Evolutionary conservation across 2,888 invertebrate genomes (phyloP).

Genomic region (Chrysolina americana): DNA sequence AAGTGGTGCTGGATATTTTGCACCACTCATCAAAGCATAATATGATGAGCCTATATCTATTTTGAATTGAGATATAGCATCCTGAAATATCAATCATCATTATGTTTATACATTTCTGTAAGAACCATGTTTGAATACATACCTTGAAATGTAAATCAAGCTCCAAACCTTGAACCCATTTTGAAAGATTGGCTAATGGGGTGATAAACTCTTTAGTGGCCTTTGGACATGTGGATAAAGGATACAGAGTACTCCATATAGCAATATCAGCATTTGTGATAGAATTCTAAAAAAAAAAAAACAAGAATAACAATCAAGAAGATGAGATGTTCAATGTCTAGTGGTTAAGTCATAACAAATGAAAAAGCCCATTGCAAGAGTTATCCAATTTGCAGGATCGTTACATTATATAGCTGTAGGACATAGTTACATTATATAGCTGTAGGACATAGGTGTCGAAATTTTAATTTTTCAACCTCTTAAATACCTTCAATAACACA

Average conservation of each 20-base stretch:
- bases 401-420: not conserved
- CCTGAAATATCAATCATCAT: constrained; percentile 52
- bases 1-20: constrained; percentile 59
- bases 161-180: constrained; percentile 77
- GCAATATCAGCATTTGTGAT: constrained; percentile 80
- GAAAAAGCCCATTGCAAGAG: not conserved
- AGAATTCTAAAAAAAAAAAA: constrained; percentile 71
- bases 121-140: constrained; percentile 33
- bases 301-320: constrained; percentile 19
- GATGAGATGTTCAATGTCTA: not conserved
- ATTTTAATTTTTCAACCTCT: no score
- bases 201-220: constrained; percentile 73
- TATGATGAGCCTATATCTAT: constrained; percentile 61
- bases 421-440: not conserved
- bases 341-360: not conserved
- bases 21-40: constrained; percentile 60
- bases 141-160: constrained; percentile 75
- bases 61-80: constrained; percentile 64
- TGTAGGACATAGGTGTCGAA: no score
- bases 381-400: not conserved
- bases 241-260: constrained; percentile 82
- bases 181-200: constrained; percentile 71
- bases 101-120: not conserved
- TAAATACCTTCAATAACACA: not conserved
- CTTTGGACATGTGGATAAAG: constrained; percentile 74